Evolutionary conservation across 2,113 vertebrate species (phyloP), one percentile per base, ranked within the genome.

Genomic region (Anhinga anhinga): DNA sequence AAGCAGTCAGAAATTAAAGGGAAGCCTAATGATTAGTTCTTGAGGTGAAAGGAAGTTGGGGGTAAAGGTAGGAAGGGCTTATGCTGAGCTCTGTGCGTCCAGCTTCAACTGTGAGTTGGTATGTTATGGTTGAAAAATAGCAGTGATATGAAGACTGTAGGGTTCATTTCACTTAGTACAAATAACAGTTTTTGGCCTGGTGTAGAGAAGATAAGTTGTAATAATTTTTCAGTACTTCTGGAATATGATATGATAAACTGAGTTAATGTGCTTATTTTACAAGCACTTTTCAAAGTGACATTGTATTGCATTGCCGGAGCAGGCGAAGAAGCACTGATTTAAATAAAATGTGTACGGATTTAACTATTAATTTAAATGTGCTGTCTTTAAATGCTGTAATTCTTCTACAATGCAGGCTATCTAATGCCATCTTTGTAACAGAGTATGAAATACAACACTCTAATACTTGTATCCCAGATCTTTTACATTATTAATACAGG

Each of bases 371-470:
- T 77, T 88, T 45, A 50, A 70, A 21, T 53, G 6, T 36, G n/a
- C 8, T 0, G 1, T 9, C 12, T 63, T 16, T 20, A 29, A 32
- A 11, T 5, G 6, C 3, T 50, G 29, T 8, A 18, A 18, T 21
- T 50, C 11, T 42, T 32, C 11, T 65, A 1, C 9, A 50, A 0
- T 4, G 15, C 19, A 42, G 29, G 20, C 6, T 27, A 1, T 5
- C 23, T 14, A 5, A 5, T 5, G 22, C 15, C 7, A 13, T 14
- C 30, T 29, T 45, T 45, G 12, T 27, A 49, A 34, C 1, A 30
- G 34, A 42, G 8, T 14, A 38, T 30, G 29, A 45, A 88, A 38
- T 16, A 7, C 2, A 36, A 2, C 3, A 0, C 1, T 3, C 4
- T 34, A 15, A 15, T 38, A 2, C 9, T 40, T 29, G 0, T 2